Evolutionary conservation across 2,797 vertebrate genomes (phyloP).

Genomic region (Acanthurus lineatus): DNA sequence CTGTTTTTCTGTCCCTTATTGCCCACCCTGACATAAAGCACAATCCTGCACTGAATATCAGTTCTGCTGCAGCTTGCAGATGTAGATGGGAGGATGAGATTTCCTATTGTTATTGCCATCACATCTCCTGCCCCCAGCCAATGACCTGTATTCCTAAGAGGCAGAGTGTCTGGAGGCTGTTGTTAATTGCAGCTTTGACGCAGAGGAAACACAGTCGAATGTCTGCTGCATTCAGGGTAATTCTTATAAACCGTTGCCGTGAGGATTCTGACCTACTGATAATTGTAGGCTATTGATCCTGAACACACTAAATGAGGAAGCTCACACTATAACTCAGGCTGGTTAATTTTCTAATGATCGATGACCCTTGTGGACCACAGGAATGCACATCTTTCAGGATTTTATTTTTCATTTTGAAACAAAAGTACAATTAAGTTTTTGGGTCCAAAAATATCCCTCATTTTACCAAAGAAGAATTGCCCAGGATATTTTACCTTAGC

Average conservation of each 20-base stretch:
- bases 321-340: not conserved
- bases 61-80: not conserved
- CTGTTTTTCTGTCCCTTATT: not conserved
- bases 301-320: not conserved
- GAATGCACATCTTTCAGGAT: not conserved
- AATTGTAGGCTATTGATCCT: slow-evolving; percentile 6
- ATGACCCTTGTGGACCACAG: not conserved
- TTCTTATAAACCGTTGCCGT: not conserved
- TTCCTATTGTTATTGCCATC: not conserved
- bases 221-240: slow-evolving; percentile 1
- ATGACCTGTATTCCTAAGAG: not conserved
- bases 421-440: not conserved
- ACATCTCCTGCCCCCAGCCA: not conserved
- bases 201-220: not conserved
- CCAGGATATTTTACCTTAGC: not conserved
- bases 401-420: not conserved
- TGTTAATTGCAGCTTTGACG: slow-evolving; percentile 2
- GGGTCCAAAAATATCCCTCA: no score
- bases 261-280: slow-evolving; percentile 11
- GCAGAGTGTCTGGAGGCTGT: not conserved
- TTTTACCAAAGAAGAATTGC: not conserved
- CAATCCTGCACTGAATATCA: not conserved
- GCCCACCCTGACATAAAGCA: not conserved
- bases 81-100: not conserved
- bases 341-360: not conserved